Base-by-base conservation (phyloP, 1,140 invertebrate genomes). In the Thaumatotibia leucotreta region DNA sequence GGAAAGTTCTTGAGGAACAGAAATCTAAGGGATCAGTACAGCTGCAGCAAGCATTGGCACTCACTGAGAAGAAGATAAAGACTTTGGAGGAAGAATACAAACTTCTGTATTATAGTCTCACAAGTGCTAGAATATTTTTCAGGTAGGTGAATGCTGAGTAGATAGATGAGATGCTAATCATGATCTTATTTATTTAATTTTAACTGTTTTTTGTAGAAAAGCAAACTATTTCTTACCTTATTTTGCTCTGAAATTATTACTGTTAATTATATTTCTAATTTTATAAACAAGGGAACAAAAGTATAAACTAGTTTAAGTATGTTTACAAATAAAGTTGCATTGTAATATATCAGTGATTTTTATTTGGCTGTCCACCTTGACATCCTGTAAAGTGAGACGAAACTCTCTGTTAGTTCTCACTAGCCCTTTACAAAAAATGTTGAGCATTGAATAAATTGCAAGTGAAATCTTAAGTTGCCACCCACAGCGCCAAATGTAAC, bases 101-200 rank as follows among this genome's bases (percentile, higher is more conserved):
- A 82, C 90, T 99, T 54, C 85, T 99, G 0, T 97, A 97, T 86
- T 98, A 97, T 77, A 98, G 96, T 78, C 92, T 99, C 6, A 98
- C 96, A 64, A 99, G 98, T 91, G 97, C 98, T 5, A 94, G 97
- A 85, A 97, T 99, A 79, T 99, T 99, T 91, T 99, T 99, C 88
- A 94, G 95, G 82, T 91, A 82, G 73, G 61, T 64, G 67, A n/a
- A n/a, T n/a, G n/a, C n/a, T n/a, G n/a, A n/a, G n/a, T n/a, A n/a
- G n/a, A n/a, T n/a, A n/a, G 14, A n/a, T 20, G 33, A n/a, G 0
- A 45, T 4, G 35, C 14, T 33, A 17, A 20, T 6, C 11, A 11
- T n/a, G n/a, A n/a, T n/a, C 35, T 17, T 45, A 0, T 8, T 45
- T 39, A 39, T 39, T 17, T 39, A 45, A 45, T 45, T 45, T 17